Conservation (phyloP, 37 sponge, comb jelly and placozoan genomes). For the Haliclona indistincta region DNA sequence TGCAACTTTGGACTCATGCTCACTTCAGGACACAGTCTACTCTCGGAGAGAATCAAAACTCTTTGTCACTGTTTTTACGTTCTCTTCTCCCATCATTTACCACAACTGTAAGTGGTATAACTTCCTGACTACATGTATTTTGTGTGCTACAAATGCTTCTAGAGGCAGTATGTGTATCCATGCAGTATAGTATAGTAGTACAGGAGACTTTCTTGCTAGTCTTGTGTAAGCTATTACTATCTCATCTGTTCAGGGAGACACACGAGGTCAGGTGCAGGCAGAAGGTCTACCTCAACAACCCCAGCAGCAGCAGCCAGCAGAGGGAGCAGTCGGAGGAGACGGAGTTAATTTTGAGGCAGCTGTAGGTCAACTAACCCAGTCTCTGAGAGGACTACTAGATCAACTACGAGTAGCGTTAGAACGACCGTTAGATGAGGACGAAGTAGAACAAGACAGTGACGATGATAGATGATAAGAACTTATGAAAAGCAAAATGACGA, state of each 20-base stretch:
- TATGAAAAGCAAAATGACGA: neutral
- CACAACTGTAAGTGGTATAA: neutral
- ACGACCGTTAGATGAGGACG: neutral
- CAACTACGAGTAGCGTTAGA: neutral
- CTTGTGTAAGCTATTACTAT: no score
- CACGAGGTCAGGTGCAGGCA: no score
- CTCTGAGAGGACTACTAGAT: conserved; percentile 20
- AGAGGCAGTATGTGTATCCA: no score
- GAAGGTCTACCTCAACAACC: neutral
- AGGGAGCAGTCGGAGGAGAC: conserved; percentile 22
- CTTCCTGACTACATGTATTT: no score
- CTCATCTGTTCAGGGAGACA: no score
- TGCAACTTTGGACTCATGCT: neutral
- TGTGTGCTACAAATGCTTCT: no score
- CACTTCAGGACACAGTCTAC: neutral
- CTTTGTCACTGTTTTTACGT: conserved; percentile 62
- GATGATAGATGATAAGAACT: no score
- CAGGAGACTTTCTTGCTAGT: no score
- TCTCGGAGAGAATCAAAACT: conserved; percentile 33
- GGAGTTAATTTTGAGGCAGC: conserved; percentile 34
- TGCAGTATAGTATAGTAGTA: no score
- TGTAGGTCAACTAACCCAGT: conserved; percentile 16
- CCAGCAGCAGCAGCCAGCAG: neutral
- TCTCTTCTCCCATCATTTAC: conserved; percentile 75
- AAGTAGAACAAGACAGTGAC: neutral